Percentiles rank a stretch among this genome's conserved stretches.
phyloP scores from a whole-genome alignment of 37 sponge, comb jelly and placozoan genomes.

The Lycopodina hypogea region DNA sequence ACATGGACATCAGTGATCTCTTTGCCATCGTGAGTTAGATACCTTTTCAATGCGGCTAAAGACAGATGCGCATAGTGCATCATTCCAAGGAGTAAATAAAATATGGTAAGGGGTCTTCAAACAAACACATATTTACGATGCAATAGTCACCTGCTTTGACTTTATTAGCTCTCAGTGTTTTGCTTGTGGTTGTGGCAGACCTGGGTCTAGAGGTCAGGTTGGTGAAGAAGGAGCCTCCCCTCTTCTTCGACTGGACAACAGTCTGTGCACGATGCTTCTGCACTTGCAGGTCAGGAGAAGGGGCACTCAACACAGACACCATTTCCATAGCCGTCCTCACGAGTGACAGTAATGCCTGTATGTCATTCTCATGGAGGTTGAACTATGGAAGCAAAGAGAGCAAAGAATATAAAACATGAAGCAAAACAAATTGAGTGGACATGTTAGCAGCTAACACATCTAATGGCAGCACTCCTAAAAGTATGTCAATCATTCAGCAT shows the following conservation, averaged over 20 bases:
- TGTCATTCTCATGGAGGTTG: slow-evolving; percentile 37
- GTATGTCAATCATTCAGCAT: too few relatives aligned
- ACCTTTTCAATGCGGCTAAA: not conserved
- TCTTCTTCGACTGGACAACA: not conserved
- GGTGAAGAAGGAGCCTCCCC: not conserved
- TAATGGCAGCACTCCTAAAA: too few relatives aligned
- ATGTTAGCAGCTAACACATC: not conserved
- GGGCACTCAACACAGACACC: slow-evolving; percentile 2
- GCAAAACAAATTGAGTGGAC: not conserved
- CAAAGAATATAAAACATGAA: not conserved
- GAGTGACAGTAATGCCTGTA: slow-evolving; percentile 38
- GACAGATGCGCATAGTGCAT: too few relatives aligned
- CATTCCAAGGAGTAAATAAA: too few relatives aligned
- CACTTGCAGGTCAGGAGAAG: not conserved
- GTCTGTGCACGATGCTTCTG: slow-evolving; percentile 2
- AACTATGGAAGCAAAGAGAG: slow-evolving; percentile 38
- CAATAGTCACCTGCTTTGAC: too few relatives aligned
- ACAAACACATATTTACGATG: too few relatives aligned
- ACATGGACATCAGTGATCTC: slow-evolving; percentile 25
- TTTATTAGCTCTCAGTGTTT: not conserved
- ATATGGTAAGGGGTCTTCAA: too few relatives aligned
- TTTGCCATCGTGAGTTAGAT: not conserved
- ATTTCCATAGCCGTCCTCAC: slow-evolving; percentile 14
- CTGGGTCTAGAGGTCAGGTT: not conserved
- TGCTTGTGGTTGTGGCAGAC: not conserved